Percentiles rank a stretch among this genome's conserved stretches.
Conservation (phyloP, 2,797 vertebrate genomes). For the Oreortyx pictus region DNA sequence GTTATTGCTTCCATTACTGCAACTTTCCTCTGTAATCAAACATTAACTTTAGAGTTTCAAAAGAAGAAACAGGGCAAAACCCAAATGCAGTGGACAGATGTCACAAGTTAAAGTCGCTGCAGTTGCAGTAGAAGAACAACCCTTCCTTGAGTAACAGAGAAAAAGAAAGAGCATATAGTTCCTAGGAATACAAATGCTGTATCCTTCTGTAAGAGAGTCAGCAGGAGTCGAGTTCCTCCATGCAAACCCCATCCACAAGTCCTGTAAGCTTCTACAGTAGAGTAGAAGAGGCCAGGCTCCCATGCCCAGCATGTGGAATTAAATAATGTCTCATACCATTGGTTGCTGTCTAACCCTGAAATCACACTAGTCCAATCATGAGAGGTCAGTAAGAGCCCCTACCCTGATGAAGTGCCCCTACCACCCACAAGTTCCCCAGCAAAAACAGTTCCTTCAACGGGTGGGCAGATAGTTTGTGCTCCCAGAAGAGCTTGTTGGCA, state of each 20-base stretch:
- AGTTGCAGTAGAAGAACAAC: neutral
- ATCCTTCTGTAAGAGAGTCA: slow-evolving; percentile 29
- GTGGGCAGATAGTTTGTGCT: neutral
- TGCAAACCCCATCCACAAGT: accelerated
- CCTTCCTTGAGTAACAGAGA: neutral
- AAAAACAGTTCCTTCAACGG: neutral
- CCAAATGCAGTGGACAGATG: neutral
- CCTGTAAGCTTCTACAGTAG: neutral
- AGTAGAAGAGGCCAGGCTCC: neutral
- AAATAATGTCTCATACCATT: neutral
- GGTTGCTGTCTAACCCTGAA: neutral
- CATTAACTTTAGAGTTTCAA: neutral
- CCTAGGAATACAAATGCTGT: slow-evolving; percentile 25
- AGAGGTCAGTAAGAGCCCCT: neutral
- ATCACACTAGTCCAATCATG: neutral
- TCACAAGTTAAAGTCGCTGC: neutral
- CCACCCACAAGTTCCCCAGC: neutral
- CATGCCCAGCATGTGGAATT: neutral
- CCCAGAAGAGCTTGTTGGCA: neutral
- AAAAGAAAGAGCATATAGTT: slow-evolving; percentile 35
- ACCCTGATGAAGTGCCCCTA: neutral
- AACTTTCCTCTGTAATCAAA: slow-evolving; percentile 7
- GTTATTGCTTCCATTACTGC: neutral
- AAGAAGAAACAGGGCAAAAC: slow-evolving; percentile 5
- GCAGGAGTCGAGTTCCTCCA: neutral